Evolutionary conservation across 1,140 invertebrate species (phyloP), one percentile per base, ranked within the genome.

Genomic region (Rhyzopertha dominica): DNA sequence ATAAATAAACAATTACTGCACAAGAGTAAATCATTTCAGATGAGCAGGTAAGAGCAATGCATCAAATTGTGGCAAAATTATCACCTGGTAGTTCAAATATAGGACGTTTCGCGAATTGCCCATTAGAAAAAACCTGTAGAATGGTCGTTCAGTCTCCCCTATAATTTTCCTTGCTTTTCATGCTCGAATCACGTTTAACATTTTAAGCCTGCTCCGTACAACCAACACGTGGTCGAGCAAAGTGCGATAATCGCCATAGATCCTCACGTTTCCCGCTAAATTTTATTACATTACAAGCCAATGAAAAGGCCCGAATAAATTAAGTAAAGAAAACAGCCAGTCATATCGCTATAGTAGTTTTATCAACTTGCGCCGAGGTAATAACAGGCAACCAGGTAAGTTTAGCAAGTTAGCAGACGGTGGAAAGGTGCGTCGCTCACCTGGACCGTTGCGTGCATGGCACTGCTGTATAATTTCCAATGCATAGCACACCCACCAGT

Each of bases 261-360:
- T 17, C 19, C 18, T 19, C 35, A 17, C 12, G 12, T 37, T 20
- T 20, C 22, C 8, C n/a, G 2, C 22, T 36, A 36, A 13, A 13
- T 10, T 12, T 13, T 10, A n/a, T 23, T 19, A 25, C 40, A 46
- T 38, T 39, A 43, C 44, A 44, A 44, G 25, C 53, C 53, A 55
- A 55, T 55, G 41, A 35, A 36, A 51, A 37, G 24, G 36, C 40
- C 31, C 36, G 43, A 43, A 51, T 51, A 51, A 55, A 55, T 55
- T 55, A 52, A 55, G 49, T 41, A 44, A 55, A 48, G 53, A 55
- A 55, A 55, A 55, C 45, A 47, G 49, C 53, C 49, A 55, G 53
- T 55, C 53, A 55, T 55, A 49, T 49, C 28, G 43, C 32, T n/a
- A n/a, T n/a, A 31, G 42, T 30, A 46, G 38, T 54, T 54, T 54